Evolutionary conservation across 2,888 invertebrate genomes (phyloP).

Genomic region (Ypsolopha sequella): DNA sequence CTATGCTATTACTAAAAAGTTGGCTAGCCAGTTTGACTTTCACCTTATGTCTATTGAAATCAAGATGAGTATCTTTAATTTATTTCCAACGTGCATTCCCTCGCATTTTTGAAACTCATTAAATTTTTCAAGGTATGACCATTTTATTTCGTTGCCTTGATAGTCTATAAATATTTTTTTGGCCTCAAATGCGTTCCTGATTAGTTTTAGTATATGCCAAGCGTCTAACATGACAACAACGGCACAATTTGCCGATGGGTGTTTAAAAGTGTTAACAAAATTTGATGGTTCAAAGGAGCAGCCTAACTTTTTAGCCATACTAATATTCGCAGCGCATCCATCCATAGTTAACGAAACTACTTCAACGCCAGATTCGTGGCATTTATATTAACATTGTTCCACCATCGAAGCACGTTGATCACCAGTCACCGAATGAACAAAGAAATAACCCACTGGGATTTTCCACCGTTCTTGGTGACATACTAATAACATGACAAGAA

Average conservation of each 20-base stretch:
- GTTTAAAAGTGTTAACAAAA: background rate
- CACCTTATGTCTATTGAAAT: background rate
- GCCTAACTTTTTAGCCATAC: slow-evolving; percentile 8
- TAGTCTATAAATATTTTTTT: slow-evolving; percentile 3
- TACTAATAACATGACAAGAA: slow-evolving; percentile 1
- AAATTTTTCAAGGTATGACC: background rate
- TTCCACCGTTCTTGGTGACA: slow-evolving; percentile 1
- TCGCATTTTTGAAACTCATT: background rate
- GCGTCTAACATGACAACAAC: background rate
- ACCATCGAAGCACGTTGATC: slow-evolving; percentile 4
- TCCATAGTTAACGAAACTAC: slow-evolving; percentile 8
- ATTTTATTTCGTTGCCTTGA: slow-evolving; percentile 4
- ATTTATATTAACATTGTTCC: slow-evolving; percentile 3
- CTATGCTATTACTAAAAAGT: background rate
- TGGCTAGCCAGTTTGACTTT: background rate
- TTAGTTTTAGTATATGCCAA: slow-evolving; percentile 4
- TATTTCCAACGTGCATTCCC: background rate
- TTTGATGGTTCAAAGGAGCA: slow-evolving; percentile 6
- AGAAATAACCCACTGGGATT: slow-evolving; percentile 7
- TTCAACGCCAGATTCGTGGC: slow-evolving; percentile 5
- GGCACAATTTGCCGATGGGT: background rate
- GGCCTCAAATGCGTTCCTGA: slow-evolving; percentile 1
- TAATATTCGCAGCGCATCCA: slow-evolving; percentile 9
- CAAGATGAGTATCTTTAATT: background rate
- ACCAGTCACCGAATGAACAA: slow-evolving; percentile 5